Evolutionary conservation across 2,797 vertebrate genomes (phyloP), one percentile per base, ranked within the genome.

Genomic region (Acanthurus lineatus): DNA sequence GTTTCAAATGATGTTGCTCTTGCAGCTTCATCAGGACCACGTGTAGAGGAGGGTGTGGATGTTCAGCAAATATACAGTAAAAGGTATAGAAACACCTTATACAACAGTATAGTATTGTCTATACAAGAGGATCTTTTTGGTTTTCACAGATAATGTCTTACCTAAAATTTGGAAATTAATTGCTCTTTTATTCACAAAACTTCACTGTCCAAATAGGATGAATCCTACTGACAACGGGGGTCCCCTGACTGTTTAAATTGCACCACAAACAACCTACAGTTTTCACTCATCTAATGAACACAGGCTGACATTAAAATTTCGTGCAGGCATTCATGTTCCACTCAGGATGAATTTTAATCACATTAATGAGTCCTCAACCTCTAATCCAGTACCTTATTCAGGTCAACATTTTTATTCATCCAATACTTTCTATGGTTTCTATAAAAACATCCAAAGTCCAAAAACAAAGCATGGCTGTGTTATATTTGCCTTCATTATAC

Each of bases 1-100:
- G 86, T 87, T 90, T 35, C 76, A 77, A 88, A 88, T 64, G 51
- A 58, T 35, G 65, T 44, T 73, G 32, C 69, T 77, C 64, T 44
- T 73, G 68, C 64, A 80, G 81, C 28, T 64, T 32, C 78, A 60
- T 66, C 63, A 67, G 63, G 69, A 74, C 77, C 75, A 47, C 16
- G 28, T 53, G 71, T 53, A 40, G 35, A 58, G 45, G 47, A 67
- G 2, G 22, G 56, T 47, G 45, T 16, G 3, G 44, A 35, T 25
- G 16, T 9, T 59, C 25, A 45, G 51, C 59, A 25, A 53, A 73
- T n/a, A n/a, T 62, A 70, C 45, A 9, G 14, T 0, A 20, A 49
- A 20, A 82, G 86, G 68, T 82, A 71, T 9, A 17, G 48, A 60
- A 68, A 79, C 63, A 7, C 22, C 35, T 48, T 53, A 28, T 14